Percentiles rank a stretch among this genome's conserved stretches.
phyloP scores from a whole-genome alignment of 2,888 invertebrate species.

The Busseola fusca region DNA sequence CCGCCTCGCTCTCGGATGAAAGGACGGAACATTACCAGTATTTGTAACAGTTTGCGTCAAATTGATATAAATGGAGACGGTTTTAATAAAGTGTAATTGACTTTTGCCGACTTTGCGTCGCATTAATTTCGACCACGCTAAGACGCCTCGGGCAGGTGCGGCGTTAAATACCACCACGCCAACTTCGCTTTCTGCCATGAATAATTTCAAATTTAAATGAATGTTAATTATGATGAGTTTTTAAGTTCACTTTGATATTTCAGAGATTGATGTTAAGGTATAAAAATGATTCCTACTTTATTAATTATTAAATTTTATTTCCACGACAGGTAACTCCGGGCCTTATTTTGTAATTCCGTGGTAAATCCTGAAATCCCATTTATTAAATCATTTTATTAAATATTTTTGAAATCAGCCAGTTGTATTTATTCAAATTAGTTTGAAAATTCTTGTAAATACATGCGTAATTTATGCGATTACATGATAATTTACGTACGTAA shows the following conservation, averaged over 20 bases:
- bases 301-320: constrained; percentile 41
- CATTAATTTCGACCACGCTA: constrained; percentile 88
- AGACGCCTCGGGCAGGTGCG: constrained; percentile 88
- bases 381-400: neutral
- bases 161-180: constrained; percentile 83
- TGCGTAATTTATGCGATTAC: constrained; percentile 41
- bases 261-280: constrained; percentile 68
- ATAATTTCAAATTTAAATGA: constrained; percentile 87
- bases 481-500: constrained; percentile 55
- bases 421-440: constrained; percentile 16
- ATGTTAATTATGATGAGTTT: constrained; percentile 86
- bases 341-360: constrained; percentile 9
- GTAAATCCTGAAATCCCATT: neutral
- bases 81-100: constrained; percentile 90
- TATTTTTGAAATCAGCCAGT: neutral
- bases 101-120: constrained; percentile 89
- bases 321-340: constrained; percentile 5
- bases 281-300: constrained; percentile 61
- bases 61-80: constrained; percentile 89
- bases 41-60: constrained; percentile 89
- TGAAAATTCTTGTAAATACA: constrained; percentile 23
- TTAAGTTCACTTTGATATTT: constrained; percentile 77
- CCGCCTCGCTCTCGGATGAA: constrained; percentile 86
- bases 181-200: constrained; percentile 84
- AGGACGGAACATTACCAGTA: constrained; percentile 89